A percentile compares a stretch with the other conserved stretches of the same genome.
These are phyloP conservation scores for Trimorus sp. DNA, from an alignment of 2,888 invertebrate genomes.

Conservation along the genomic window DNA sequence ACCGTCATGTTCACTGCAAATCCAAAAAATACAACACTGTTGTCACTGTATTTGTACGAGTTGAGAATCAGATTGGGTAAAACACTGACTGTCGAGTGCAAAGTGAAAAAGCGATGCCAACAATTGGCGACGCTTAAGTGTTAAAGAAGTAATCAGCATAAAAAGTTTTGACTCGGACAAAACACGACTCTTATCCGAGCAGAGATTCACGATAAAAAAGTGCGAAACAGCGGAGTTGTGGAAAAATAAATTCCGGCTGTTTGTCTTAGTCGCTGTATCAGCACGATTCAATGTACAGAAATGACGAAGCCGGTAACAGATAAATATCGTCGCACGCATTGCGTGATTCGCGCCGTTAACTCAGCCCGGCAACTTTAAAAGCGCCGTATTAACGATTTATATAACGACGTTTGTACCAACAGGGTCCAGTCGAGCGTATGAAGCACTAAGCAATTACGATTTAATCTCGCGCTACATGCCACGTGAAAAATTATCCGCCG, in stretches of 20 bases:
- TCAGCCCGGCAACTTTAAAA: constrained; percentile 58
- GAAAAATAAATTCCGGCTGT: constrained; percentile 49
- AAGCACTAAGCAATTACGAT: constrained; percentile 66
- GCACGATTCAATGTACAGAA: constrained; percentile 52
- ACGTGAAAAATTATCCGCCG: constrained; percentile 65
- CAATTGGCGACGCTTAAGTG: background rate
- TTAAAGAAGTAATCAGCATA: constrained; percentile 28
- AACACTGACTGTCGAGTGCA: background rate
- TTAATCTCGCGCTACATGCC: constrained; percentile 63
- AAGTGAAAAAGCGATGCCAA: background rate
- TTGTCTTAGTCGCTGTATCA: constrained; percentile 48
- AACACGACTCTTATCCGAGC: constrained; percentile 19
- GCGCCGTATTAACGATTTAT: constrained; percentile 61
- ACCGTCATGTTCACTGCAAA: too few species aligned
- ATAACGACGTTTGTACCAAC: constrained; percentile 64
- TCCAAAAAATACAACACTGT: too few species aligned
- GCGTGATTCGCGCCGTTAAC: constrained; percentile 63
- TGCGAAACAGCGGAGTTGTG: constrained; percentile 34
- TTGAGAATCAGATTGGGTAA: too few species aligned
- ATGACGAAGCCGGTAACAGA: constrained; percentile 48
- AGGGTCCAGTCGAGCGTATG: constrained; percentile 56
- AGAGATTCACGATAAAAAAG: constrained; percentile 32
- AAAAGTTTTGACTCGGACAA: constrained; percentile 13
- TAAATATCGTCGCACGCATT: constrained; percentile 64
- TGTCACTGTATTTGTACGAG: too few species aligned